A percentile compares a stretch with the other conserved stretches of the same genome.
phyloP scores from a whole-genome alignment of 2,888 invertebrate genomes.

The Eumacrocentrus americanus region DNA sequence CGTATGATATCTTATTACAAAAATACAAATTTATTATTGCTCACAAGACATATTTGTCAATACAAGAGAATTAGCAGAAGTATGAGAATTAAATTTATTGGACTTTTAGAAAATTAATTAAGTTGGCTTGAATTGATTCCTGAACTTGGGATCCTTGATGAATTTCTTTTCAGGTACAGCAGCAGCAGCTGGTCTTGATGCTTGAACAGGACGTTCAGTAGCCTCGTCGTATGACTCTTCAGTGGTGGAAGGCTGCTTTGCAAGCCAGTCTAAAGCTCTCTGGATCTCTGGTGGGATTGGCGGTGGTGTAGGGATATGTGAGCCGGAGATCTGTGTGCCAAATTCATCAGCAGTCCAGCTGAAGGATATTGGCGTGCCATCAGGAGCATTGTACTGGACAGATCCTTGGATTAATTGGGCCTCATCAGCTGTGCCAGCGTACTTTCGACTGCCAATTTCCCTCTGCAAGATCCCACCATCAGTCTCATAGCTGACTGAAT shows the following conservation, averaged over 20 bases:
- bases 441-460: conserved; percentile 55
- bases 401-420: conserved; percentile 58
- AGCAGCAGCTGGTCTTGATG: background rate
- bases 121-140: conserved; percentile 4
- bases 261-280: conserved; percentile 57
- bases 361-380: conserved; percentile 57
- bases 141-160: conserved; percentile 13
- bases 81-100: background rate
- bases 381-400: conserved; percentile 59
- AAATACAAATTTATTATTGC: background rate
- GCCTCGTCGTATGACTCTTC: conserved; percentile 35
- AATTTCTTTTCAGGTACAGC: conserved; percentile 5
- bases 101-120: background rate
- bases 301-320: conserved; percentile 57
- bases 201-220: background rate
- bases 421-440: conserved; percentile 56
- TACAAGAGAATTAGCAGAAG: background rate
- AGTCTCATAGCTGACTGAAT: conserved; percentile 56
- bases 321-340: conserved; percentile 55
- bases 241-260: conserved; percentile 57
- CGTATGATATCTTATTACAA: no score
- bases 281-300: conserved; percentile 58
- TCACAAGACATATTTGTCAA: background rate
- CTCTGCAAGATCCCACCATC: conserved; percentile 58
- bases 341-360: conserved; percentile 60